Conservation (phyloP, 2,888 invertebrate genomes). For the Marronus borbonicus region DNA sequence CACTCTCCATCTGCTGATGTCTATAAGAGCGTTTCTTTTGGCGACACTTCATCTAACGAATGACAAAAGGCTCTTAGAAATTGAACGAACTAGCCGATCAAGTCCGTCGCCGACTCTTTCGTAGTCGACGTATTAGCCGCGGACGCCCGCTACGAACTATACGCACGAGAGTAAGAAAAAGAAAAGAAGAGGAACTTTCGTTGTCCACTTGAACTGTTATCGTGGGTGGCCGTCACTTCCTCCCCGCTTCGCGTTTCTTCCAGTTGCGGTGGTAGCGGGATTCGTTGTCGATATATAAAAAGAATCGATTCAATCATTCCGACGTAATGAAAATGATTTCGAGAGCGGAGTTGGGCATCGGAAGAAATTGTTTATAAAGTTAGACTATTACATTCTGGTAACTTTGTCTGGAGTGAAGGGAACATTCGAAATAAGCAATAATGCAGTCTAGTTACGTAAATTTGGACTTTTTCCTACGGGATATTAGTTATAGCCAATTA, state of each 20-base stretch:
- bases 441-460: too few relatives aligned
- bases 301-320: slow-evolving; percentile 1
- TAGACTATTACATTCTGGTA: too few relatives aligned
- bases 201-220: slow-evolving; percentile 42
- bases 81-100: slow-evolving; percentile 41
- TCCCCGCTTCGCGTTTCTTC: too few relatives aligned
- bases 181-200: slow-evolving; percentile 21
- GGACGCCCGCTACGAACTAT: not conserved
- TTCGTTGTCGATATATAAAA: slow-evolving; percentile 24
- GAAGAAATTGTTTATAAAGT: too few relatives aligned
- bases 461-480: too few relatives aligned
- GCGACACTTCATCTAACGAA: slow-evolving; percentile 41
- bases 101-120: not conserved
- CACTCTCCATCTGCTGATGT: not conserved
- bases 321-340: not conserved
- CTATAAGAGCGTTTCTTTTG: slow-evolving; percentile 2
- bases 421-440: too few relatives aligned
- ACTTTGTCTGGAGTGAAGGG: too few relatives aligned
- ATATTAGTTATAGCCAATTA: too few relatives aligned
- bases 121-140: slow-evolving; percentile 2
- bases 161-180: not conserved
- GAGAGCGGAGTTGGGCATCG: too few relatives aligned
- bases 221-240: not conserved
- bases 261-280: not conserved
- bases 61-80: slow-evolving; percentile 46